Evolutionary conservation across 2,113 vertebrate species (phyloP), one percentile per base, ranked within the genome.

Genomic region (Gallinago paraguaiae): DNA sequence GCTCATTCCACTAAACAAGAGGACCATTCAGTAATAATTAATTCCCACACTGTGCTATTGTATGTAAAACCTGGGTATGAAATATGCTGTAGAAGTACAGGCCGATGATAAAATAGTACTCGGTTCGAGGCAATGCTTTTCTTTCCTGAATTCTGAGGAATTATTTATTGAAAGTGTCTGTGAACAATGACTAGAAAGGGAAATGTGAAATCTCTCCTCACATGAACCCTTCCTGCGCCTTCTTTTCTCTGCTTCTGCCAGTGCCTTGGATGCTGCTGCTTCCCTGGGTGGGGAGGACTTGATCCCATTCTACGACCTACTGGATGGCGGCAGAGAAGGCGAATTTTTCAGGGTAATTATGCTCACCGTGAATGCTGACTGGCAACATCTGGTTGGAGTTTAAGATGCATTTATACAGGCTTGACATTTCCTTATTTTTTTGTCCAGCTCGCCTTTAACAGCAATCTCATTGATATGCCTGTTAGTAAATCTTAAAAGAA

Each of bases 321-420:
- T 99, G 96, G 95, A 99, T 25, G 99, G 99, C 4, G 99, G 99
- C 86, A 97, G 96, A 97, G 98, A 99, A 53, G 99, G 99, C 39
- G 63, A 95, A 71, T 98, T 99, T 96, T 99, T 98, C 97, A 98
- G 92, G 98, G 99, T 99, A 97, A 98, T 54, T 84, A 68, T 86
- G 27, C 65, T 82, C 68, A 8, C 88, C 0, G 8, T 41, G 54
- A 93, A 82, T 0, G 0, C 33, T 64, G 54, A 46, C 64, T 41
- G 35, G 59, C 78, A 65, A 80, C 68, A 41, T 43, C 90, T 85
- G 37, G 37, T 19, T 57, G 67, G n/a, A 41, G 46, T 78, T 88
- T 80, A 83, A 65, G 48, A 69, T 68, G 41, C 45, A 88, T 45
- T 71, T 81, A 92, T 68, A 93, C 5, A 7, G 67, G 83, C 46